Conservation (phyloP, 2,888 invertebrate genomes). For the Teleiodes luculella region DNA sequence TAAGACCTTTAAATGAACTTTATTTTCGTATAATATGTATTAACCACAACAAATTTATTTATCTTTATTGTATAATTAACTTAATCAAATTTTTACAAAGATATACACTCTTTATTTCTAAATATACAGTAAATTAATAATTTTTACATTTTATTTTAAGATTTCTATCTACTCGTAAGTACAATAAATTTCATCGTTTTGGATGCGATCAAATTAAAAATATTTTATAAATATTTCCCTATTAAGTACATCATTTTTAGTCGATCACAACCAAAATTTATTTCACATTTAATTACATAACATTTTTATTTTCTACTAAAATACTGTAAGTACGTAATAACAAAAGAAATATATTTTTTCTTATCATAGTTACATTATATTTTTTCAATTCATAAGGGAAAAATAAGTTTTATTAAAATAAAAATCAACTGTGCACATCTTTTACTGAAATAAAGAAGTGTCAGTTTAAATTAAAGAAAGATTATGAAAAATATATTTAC, state of each 20-base stretch:
- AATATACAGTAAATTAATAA: constrained; percentile 10
- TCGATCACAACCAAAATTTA: constrained; percentile 72
- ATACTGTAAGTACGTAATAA: constrained; percentile 9
- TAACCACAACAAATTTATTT: constrained; percentile 34
- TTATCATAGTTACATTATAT: neutral
- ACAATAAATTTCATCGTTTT: constrained; percentile 37
- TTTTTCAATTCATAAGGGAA: neutral
- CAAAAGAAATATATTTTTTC: neutral
- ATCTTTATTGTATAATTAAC: constrained; percentile 18
- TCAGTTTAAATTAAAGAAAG: constrained; percentile 33
- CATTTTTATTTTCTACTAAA: constrained; percentile 22
- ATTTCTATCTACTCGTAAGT: constrained; percentile 16
- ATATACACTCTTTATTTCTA: constrained; percentile 43
- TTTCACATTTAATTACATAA: constrained; percentile 16
- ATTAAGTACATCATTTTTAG: constrained; percentile 29
- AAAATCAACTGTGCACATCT: constrained; percentile 45
- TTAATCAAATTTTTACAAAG: constrained; percentile 39
- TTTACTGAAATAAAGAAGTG: constrained; percentile 59
- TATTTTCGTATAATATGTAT: constrained; percentile 39
- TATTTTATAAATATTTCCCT: constrained; percentile 6
- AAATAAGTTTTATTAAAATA: neutral
- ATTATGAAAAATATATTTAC: constrained; percentile 11
- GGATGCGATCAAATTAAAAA: constrained; percentile 64
- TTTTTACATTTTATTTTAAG: constrained; percentile 23
- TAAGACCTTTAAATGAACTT: constrained; percentile 41